Percentiles rank a stretch among this genome's conserved stretches.
Evolutionary conservation across 1,140 invertebrate species (phyloP).

Genomic region (Hyles vespertilio): DNA sequence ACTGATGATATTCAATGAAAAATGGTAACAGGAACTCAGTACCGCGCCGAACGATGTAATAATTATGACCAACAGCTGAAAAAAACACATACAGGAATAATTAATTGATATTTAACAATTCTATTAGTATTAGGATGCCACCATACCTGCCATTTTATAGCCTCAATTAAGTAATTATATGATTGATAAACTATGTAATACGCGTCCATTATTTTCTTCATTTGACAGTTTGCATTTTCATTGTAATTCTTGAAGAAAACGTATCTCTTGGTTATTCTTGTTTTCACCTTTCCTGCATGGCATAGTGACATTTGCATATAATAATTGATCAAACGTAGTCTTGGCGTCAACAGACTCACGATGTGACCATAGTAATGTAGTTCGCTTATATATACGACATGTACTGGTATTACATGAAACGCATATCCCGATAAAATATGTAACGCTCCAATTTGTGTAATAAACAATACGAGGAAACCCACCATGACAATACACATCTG

Average conservation of each 20-base stretch:
- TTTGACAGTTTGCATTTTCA: conserved; percentile 23
- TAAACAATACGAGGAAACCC: conserved; percentile 9
- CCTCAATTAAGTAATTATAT: conserved; percentile 48
- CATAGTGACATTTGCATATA: conserved; percentile 30
- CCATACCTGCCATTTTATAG: conserved; percentile 59
- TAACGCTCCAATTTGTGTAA: neutral
- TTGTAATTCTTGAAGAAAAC: conserved; percentile 6
- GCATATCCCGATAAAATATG: neutral
- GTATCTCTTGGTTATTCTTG: conserved; percentile 7
- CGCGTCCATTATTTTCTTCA: conserved; percentile 46
- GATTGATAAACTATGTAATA: conserved; percentile 47
- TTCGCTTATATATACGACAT: conserved; percentile 27
- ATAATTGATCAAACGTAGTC: conserved; percentile 32
- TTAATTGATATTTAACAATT: neutral
- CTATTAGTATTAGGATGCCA: neutral
- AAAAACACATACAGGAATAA: neutral
- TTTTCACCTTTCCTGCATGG: conserved; percentile 13
- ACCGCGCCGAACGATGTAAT: conserved; percentile 32
- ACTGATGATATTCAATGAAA: conserved; percentile 32
- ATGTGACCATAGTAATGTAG: conserved; percentile 35
- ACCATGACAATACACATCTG: conserved; percentile 10
- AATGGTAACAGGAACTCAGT: conserved; percentile 25
- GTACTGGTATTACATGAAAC: conserved; percentile 16
- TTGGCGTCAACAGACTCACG: conserved; percentile 31
- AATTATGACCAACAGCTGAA: conserved; percentile 43